Evolutionary conservation across 2,797 vertebrate genomes (phyloP).

Genomic region (Myotis vivesi): DNA sequence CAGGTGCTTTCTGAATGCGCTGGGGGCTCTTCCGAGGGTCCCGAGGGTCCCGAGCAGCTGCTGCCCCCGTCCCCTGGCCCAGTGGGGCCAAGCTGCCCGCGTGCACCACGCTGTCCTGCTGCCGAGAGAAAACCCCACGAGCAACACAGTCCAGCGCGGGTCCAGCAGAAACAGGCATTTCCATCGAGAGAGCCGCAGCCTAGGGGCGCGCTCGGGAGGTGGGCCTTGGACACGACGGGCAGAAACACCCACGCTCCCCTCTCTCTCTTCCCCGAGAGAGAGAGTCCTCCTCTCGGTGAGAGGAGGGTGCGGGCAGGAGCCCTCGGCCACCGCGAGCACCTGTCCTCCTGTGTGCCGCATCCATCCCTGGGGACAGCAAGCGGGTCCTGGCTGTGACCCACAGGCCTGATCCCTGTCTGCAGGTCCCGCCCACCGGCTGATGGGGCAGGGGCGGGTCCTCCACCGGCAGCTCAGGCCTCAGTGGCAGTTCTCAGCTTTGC

Average conservation of each 20-base stretch:
- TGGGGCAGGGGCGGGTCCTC: neutral
- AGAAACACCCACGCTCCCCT: neutral
- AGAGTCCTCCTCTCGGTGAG: neutral
- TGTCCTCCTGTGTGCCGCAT: neutral
- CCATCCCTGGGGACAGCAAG: neutral
- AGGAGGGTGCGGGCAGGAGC: neutral
- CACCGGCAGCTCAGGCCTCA: conserved; percentile 54
- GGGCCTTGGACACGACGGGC: conserved; percentile 68
- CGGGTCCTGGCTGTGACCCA: neutral
- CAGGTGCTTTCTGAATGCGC: neutral
- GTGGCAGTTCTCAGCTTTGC: conserved; percentile 59
- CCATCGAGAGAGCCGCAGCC: conserved; percentile 74
- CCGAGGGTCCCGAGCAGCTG: conserved; percentile 68
- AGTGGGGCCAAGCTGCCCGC: conserved; percentile 70
- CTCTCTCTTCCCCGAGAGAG: neutral
- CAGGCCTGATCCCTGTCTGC: neutral
- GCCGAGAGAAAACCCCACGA: conserved; percentile 82
- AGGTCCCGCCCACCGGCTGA: neutral
- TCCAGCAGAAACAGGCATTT: conserved; percentile 81
- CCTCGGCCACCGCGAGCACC: too few relatives aligned
- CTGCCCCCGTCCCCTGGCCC: conserved; percentile 47
- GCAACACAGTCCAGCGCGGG: conserved; percentile 77
- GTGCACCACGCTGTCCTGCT: conserved; percentile 71
- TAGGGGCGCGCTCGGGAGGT: conserved; percentile 34
- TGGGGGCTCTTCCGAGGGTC: conserved; percentile 45